These are phyloP conservation scores for Saguinus imperator DNA, from an alignment of 2,113 vertebrate genomes.

Conservation along the genomic window DNA sequence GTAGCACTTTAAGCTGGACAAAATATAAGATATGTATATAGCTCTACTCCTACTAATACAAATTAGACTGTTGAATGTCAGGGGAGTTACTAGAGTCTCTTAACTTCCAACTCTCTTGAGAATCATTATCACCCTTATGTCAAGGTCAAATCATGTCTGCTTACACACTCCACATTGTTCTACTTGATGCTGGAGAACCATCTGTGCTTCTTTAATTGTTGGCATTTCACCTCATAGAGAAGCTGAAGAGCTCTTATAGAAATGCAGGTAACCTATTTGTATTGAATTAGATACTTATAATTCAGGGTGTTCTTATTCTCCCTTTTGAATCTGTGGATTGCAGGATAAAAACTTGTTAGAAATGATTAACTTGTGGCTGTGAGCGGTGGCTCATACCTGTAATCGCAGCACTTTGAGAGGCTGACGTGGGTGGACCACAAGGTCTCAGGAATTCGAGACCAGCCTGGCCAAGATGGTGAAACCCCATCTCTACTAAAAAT, in stretches of 20 bases:
- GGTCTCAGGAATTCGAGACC: too few species aligned
- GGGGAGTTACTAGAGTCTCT: background rate
- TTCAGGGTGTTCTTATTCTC: background rate
- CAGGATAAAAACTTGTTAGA: background rate
- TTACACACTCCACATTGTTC: background rate
- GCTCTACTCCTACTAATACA: background rate
- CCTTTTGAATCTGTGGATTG: background rate
- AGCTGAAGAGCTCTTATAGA: background rate
- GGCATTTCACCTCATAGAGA: background rate
- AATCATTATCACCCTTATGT: slow-evolving; percentile 22
- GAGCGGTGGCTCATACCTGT: too few species aligned
- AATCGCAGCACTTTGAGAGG: too few species aligned
- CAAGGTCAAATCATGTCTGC: background rate
- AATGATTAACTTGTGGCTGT: background rate
- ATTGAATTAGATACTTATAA: background rate
- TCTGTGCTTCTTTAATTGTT: background rate
- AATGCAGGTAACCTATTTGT: background rate
- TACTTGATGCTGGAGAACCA: background rate
- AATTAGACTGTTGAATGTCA: background rate
- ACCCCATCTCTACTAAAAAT: too few species aligned
- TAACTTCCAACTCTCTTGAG: background rate
- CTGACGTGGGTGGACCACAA: too few species aligned
- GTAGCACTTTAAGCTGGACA: background rate
- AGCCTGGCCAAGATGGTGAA: too few species aligned
- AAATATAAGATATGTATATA: background rate